Evolutionary conservation across 2,113 vertebrate species (phyloP), one percentile per base, ranked within the genome.

Genomic region (Anhinga rufa): DNA sequence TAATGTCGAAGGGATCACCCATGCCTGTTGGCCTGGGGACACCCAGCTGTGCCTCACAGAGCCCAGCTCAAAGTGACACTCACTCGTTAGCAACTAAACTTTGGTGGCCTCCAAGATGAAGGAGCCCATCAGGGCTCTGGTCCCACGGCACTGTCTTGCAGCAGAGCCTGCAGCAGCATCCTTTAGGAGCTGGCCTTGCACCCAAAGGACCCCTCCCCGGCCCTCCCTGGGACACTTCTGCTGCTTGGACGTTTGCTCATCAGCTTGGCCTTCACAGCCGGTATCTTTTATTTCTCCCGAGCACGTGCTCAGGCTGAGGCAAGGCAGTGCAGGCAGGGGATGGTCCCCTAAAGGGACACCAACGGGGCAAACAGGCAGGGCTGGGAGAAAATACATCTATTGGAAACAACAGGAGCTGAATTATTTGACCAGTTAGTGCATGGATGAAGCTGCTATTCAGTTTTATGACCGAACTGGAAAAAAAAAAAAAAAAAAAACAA

Each of bases 181-280:
- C 15, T 86, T 62, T 70, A 48, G 64, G 64, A 96, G 28, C 5
- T 17, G 24, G 34, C 34, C 36, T 61, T 60, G 25, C 15, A 42
- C 9, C 10, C 36, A 46, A 26, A 17, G 9, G 13, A 46, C 12
- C 9, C 52, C 38, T 72, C 16, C 25, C 42, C 0, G 0, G 72
- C 29, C 17, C 12, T 78, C 31, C 61, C 17, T 1, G 0, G 28
- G 32, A 17, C 10, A 48, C 46, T 68, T 55, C 26, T 51, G 49
- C 55, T 76, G n/a, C 17, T 70, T 48, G 36, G 42, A 40, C 1
- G 0, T 58, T 54, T 71, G 31, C 58, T 82, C 54, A 36, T 51
- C 80, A 60, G 44, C 68, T 72, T 64, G 66, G 79, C 22, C 51
- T 48, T 75, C 79, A n/a, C 32, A 79, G 42, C 4, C 0, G 4